Percentiles rank a stretch among this genome's conserved stretches.
Conservation (phyloP, 2,113 vertebrate species). For the Leptodactylus fuscus region DNA sequence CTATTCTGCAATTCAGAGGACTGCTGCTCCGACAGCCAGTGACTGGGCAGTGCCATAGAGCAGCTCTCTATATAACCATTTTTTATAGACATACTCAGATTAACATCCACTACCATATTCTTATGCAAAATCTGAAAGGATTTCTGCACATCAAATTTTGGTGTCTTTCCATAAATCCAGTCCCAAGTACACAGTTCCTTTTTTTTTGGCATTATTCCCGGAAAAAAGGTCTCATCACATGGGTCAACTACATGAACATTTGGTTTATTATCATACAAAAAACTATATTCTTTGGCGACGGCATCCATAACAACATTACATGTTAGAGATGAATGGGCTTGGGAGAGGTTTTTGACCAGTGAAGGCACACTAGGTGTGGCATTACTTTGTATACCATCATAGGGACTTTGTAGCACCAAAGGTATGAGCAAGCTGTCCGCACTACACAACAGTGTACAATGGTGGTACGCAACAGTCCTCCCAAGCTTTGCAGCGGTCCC, state of each 20-base stretch:
- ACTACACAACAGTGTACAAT: slow-evolving; percentile 88
- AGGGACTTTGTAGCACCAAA: slow-evolving; percentile 80
- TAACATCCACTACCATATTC: slow-evolving; percentile 66
- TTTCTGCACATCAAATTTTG: slow-evolving; percentile 82
- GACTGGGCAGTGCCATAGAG: slow-evolving; percentile 70
- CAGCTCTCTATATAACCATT: slow-evolving; percentile 82
- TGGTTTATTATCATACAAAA: slow-evolving; percentile 71
- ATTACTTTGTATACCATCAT: slow-evolving; percentile 83
- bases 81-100: slow-evolving; percentile 81
- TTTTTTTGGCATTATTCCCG: slow-evolving; percentile 77
- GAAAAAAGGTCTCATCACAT: slow-evolving; percentile 77
- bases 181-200: slow-evolving; percentile 86
- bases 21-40: slow-evolving; percentile 80
- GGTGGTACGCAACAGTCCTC: slow-evolving; percentile 87
- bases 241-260: slow-evolving; percentile 77
- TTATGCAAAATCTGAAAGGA: slow-evolving; percentile 72
- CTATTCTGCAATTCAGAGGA: slow-evolving; percentile 69
- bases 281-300: slow-evolving; percentile 80
- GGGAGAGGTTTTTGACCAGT: slow-evolving; percentile 82
- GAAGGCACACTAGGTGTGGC: slow-evolving; percentile 90
- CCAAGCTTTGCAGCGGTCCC: slow-evolving; percentile 92
- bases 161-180: slow-evolving; percentile 92
- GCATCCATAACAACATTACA: slow-evolving; percentile 79
- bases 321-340: slow-evolving; percentile 82
- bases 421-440: slow-evolving; percentile 79